phyloP scores from a whole-genome alignment of 1,140 invertebrate species.

The Batillaria attramentaria region DNA sequence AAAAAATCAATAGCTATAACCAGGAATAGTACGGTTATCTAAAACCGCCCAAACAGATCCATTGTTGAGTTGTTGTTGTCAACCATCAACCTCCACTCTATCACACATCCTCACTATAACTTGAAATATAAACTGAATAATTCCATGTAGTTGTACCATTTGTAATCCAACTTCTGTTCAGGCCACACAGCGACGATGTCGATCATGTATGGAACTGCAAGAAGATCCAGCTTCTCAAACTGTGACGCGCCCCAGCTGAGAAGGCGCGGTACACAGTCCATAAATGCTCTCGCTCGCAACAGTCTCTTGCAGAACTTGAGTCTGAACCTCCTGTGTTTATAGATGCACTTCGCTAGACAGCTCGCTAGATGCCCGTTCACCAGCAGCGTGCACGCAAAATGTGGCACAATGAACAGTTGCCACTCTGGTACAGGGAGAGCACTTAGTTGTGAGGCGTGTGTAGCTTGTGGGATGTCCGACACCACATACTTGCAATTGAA shows the following conservation, averaged over 20 bases:
- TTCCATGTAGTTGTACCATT: too few relatives aligned
- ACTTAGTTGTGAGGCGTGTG: background rate
- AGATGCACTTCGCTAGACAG: background rate
- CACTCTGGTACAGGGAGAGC: background rate
- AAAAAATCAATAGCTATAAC: too few relatives aligned
- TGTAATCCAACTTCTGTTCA: slow-evolving; percentile 54
- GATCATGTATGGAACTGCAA: slow-evolving; percentile 44
- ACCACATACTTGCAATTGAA: slow-evolving; percentile 6
- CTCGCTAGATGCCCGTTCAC: background rate
- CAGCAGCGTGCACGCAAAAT: background rate
- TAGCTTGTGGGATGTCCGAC: background rate
- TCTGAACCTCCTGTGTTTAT: background rate
- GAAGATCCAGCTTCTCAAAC: background rate
- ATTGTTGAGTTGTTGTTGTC: too few relatives aligned
- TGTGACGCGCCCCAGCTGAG: background rate
- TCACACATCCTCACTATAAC: too few relatives aligned
- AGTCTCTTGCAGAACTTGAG: background rate
- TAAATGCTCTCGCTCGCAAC: background rate
- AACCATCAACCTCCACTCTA: too few relatives aligned
- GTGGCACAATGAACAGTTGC: background rate
- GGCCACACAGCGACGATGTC: slow-evolving; percentile 51
- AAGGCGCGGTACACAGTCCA: background rate
- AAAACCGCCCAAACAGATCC: too few relatives aligned
- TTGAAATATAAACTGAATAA: too few relatives aligned
- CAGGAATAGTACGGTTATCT: too few relatives aligned